Evolutionary conservation across 1,140 invertebrate species (phyloP).

Genomic region (Drosophila grimshawi): DNA sequence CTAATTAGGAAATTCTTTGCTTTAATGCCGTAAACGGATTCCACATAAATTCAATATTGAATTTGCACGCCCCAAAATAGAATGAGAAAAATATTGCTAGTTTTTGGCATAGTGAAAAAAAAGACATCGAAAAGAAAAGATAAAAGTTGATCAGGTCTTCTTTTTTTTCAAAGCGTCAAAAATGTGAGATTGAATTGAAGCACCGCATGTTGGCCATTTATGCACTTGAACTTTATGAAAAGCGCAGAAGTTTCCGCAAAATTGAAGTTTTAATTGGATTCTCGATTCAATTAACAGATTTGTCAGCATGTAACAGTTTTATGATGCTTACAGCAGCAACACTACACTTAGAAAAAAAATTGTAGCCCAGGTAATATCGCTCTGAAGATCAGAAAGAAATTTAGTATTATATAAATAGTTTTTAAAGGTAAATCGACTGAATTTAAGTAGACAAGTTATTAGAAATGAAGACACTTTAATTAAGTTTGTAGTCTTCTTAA

Average conservation of each 20-base stretch:
- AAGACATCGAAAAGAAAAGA: conserved; percentile 6
- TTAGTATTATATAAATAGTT: too few species aligned
- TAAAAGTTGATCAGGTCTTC: conserved; percentile 23
- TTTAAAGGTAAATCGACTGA: too few species aligned
- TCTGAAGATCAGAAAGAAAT: too few species aligned
- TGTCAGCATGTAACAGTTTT: conserved; percentile 81
- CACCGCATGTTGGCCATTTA: conserved; percentile 71
- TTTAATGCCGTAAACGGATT: conserved; percentile 59
- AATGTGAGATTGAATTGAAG: conserved; percentile 42
- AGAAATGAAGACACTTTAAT: too few species aligned
- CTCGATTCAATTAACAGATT: conserved; percentile 84
- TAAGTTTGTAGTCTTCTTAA: neutral
- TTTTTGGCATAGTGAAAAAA: neutral
- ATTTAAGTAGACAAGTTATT: too few species aligned
- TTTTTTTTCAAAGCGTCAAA: conserved; percentile 36
- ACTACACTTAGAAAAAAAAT: neutral
- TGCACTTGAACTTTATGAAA: conserved; percentile 68
- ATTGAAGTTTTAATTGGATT: conserved; percentile 84
- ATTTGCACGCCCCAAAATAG: conserved; percentile 44
- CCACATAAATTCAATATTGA: conserved; percentile 65
- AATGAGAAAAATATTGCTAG: neutral
- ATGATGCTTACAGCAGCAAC: conserved; percentile 51
- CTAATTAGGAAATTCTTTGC: conserved; percentile 76
- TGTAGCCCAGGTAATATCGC: too few species aligned
- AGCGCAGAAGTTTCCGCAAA: conserved; percentile 59